Base-by-base conservation (phyloP, 2,797 vertebrate genomes). In the Adrianichthys oophorus region DNA sequence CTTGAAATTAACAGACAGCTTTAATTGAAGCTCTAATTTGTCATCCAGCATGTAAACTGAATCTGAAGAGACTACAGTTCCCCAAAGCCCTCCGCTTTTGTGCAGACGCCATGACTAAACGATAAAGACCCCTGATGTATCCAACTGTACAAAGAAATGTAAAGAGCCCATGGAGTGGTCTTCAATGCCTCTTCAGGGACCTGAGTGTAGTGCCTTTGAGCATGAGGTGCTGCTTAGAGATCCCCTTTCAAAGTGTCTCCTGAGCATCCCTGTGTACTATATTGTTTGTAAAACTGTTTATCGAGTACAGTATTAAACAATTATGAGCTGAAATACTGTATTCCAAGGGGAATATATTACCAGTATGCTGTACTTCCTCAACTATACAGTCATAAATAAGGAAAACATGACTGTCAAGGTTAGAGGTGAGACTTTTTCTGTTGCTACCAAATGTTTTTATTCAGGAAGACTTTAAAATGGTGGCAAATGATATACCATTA, bases 281-380 rank as follows among this genome's bases (percentile, higher is more conserved):
- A 68, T 58, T 64, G 51, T 57, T 47, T 49, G 75, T 73, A 76
- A 77, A 82, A 68, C 56, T 64, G 51, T 57, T 47, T 49, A 76
- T 73, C 57, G 81, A 56, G 71, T 60, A 74, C 62, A 72, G 46
- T 63, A 76, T 70, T 14, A n/a, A 80, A 65, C 66, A 78, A 69
- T 76, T 74, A 68, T 17, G 51, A 65, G 21, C 53, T 52, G 19
- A 71, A 68, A 67, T 53, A 54, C 52, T 60, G 23, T 23, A 46
- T 49, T 84, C 80, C 70, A 75, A 29, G 44, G 43, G 68, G 76
- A 74, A 37, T 37, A 37, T 37, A 37, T 37, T 37, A 21, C 19
- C 19, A 21, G 19, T 21, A 37, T 37, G 32, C 32, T 37, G 10
- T 37, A 37, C 10, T 37, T 37, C 12, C 32, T 37, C 10, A 37